Base-by-base conservation (phyloP, 2,888 invertebrate species). In the Epinotia demarniana region DNA sequence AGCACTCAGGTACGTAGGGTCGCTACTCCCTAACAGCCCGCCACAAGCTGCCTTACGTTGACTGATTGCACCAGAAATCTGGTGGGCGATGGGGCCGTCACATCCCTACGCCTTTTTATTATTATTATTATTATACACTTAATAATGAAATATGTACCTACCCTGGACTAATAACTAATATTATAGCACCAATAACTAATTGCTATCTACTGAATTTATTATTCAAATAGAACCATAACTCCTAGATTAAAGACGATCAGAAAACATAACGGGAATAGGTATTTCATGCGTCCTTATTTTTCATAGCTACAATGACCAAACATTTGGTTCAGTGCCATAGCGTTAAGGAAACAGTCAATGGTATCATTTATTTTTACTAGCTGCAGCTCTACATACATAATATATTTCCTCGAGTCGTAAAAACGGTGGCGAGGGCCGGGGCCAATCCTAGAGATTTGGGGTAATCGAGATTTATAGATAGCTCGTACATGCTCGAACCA, bases 281-380 rank as follows among this genome's bases (percentile, higher is more conserved):
- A 12, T 70, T 58, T 53, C 46, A 70, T 16, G 64, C 49, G 64
- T 23, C 70, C 64, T 75, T 70, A 75, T 75, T 71, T 70, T 71
- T 75, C 75, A 70, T 75, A 71, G 64, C 75, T 27, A 72, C 75
- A 75, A 62, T 72, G 72, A 57, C 75, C 71, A 62, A 67, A 62
- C 75, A 75, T 75, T 75, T 75, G 66, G 71, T 75, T 61, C 61
- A 62, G 67, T 67, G 75, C 72, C 75, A 72, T 67, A 57, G 57
- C 75, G 69, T 75, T 75, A 75, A 57, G 75, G 67, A 67, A 72
- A 72, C 75, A n/a, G 71, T 72, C 75, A 67, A 75, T 75, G 66
- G 62, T 75, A 75, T 72, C 67, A 62, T 75, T 75, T 75, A 75
- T 75, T 75, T 75, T 75, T 75, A 75, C 75, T 75, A 62, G 70